A percentile compares a stretch with the other conserved stretches of the same genome.
These are phyloP conservation scores for Pollenia angustigena DNA, from an alignment of 2,888 invertebrate species.

Conservation along the genomic window DNA sequence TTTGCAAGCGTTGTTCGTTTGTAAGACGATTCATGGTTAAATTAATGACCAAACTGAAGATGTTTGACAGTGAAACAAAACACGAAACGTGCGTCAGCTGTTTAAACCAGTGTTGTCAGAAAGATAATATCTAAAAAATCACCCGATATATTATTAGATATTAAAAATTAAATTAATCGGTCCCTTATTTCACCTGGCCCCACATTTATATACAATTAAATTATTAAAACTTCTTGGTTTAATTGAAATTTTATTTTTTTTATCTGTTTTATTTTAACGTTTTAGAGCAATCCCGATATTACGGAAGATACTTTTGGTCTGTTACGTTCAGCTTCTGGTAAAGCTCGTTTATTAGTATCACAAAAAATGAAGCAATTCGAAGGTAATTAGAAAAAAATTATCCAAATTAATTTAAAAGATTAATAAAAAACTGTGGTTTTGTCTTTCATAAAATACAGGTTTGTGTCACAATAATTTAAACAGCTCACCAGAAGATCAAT, in stretches of 20 bases:
- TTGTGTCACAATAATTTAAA: slow-evolving; percentile 88
- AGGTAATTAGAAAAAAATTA: slow-evolving; percentile 85
- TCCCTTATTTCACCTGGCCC: too few relatives aligned
- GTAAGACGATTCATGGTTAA: too few relatives aligned
- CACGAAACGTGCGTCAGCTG: too few relatives aligned
- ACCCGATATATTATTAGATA: too few relatives aligned
- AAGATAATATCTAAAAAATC: too few relatives aligned
- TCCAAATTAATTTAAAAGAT: background rate
- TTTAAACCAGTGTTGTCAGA: too few relatives aligned
- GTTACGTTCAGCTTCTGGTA: slow-evolving; percentile 94
- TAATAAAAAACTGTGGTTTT: background rate
- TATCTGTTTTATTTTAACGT: slow-evolving; percentile 45
- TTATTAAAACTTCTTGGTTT: too few relatives aligned
- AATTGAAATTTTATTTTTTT: background rate
- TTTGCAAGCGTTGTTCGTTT: too few relatives aligned
- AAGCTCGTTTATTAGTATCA: slow-evolving; percentile 93
- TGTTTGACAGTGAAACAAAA: too few relatives aligned
- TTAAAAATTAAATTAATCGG: too few relatives aligned
- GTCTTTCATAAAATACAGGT: slow-evolving; percentile 84
- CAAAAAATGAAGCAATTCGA: slow-evolving; percentile 98
- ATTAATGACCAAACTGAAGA: too few relatives aligned
- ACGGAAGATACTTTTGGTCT: slow-evolving; percentile 93
- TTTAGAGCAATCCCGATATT: slow-evolving; percentile 84
- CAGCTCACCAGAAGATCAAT: slow-evolving; percentile 90
- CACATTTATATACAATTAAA: too few relatives aligned